These are phyloP conservation scores for Girardinichthys multiradiatus DNA, from an alignment of 2,113 vertebrate genomes.

Conservation along the genomic window DNA sequence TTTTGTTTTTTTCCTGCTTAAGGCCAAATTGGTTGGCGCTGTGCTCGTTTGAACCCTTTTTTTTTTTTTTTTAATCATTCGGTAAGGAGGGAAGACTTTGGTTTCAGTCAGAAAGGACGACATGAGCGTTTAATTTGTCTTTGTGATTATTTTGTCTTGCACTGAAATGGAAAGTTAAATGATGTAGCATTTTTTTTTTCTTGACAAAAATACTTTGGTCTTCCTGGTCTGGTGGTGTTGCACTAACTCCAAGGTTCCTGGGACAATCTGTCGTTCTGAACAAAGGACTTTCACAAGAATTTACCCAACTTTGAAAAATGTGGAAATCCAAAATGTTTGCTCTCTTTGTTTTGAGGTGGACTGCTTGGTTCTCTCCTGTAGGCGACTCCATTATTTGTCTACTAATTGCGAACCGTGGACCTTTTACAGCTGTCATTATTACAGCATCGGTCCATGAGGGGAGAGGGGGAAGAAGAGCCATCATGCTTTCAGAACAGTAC, in stretches of 20 bases:
- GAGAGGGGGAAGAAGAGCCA: slow-evolving; percentile 80
- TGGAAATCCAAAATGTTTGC: slow-evolving; percentile 8
- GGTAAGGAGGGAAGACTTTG: slow-evolving; percentile 52
- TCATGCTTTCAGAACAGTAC: slow-evolving; percentile 80
- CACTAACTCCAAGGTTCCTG: slow-evolving; percentile 86
- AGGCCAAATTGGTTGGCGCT: slow-evolving; percentile 18
- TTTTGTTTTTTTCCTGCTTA: slow-evolving; percentile 31
- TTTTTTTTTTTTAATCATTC: slow-evolving; percentile 25
- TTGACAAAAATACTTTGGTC: slow-evolving; percentile 77
- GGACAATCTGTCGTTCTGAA: slow-evolving; percentile 75
- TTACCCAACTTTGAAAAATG: slow-evolving; percentile 51
- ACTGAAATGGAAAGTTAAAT: slow-evolving; percentile 70
- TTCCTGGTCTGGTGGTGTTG: slow-evolving; percentile 90
- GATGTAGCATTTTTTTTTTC: slow-evolving; percentile 77
- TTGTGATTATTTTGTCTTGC: slow-evolving; percentile 51
- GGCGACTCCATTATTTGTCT: slow-evolving; percentile 17
- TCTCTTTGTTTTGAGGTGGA: slow-evolving; percentile 13
- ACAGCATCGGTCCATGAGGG: slow-evolving; percentile 42
- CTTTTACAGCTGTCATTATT: slow-evolving; percentile 27
- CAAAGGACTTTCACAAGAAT: slow-evolving; percentile 36
- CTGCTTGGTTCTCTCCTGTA: slow-evolving; percentile 13
- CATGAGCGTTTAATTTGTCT: slow-evolving; percentile 8
- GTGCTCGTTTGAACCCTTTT: slow-evolving; percentile 2
- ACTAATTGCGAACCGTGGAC: slow-evolving; percentile 1
- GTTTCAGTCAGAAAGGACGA: slow-evolving; percentile 58